A percentile compares a stretch with the other conserved stretches of the same genome.
Conservation (phyloP, 2,888 invertebrate genomes). For the Pseudanteris insignis region DNA sequence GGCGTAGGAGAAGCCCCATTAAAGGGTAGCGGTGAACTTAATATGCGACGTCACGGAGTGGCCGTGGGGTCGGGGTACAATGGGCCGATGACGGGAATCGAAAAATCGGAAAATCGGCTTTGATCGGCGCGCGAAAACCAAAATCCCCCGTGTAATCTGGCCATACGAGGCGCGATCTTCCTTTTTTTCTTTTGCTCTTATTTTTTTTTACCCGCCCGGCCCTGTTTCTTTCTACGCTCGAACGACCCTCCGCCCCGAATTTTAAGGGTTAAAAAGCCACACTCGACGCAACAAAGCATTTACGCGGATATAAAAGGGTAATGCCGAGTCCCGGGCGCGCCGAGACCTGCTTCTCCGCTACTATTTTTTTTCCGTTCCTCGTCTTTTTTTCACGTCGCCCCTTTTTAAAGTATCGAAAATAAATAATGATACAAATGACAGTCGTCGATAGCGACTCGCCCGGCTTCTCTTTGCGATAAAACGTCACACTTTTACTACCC, state of each 20-base stretch:
- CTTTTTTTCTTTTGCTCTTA: constrained; percentile 46
- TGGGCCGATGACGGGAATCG: constrained; percentile 61
- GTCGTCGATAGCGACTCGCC: constrained; percentile 42
- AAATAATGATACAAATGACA: constrained; percentile 63
- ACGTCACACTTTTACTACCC: constrained; percentile 56
- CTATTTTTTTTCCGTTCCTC: constrained; percentile 13
- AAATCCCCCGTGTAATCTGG: constrained; percentile 66
- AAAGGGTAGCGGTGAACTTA: constrained; percentile 56
- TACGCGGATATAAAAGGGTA: constrained; percentile 42
- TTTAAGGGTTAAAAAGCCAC: constrained; percentile 66
- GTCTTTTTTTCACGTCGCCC: constrained; percentile 7
- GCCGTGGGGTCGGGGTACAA: constrained; percentile 52
- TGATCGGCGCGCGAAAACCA: constrained; percentile 63
- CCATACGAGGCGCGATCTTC: constrained; percentile 60
- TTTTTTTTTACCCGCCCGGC: constrained; percentile 42
- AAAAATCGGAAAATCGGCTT: constrained; percentile 67
- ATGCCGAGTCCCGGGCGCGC: constrained; percentile 47
- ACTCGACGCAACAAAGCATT: constrained; percentile 64
- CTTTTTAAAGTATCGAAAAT: constrained; percentile 51
- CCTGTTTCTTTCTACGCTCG: constrained; percentile 50
- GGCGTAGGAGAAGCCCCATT: constrained; percentile 51
- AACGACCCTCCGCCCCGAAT: constrained; percentile 59
- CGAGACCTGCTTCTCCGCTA: constrained; percentile 43
- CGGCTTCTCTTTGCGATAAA: constrained; percentile 32
- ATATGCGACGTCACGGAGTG: constrained; percentile 62